Base-by-base conservation (phyloP, 2,113 vertebrate genomes). In the Eulacestoma nigropectus region DNA sequence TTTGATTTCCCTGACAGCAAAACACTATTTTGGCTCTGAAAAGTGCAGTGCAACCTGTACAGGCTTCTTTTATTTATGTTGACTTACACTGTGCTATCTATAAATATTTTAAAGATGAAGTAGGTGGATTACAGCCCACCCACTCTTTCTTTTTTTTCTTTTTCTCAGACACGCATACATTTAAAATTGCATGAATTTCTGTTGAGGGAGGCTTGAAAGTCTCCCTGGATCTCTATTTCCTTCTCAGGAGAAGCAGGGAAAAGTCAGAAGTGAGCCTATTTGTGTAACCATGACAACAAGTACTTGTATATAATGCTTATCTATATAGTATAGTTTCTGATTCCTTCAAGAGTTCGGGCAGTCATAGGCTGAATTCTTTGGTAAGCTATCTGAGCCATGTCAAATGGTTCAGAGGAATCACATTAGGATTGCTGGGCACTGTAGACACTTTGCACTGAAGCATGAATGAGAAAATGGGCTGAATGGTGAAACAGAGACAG, bases 91-190 rank as follows among this genome's bases (percentile, higher is more conserved):
- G 37, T 74, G 64, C 50, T 89, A 39, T 39, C 46, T 80, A 84
- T 96, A 96, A 96, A 93, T 96, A 95, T 92, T 96, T 95, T 70
- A 95, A 90, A 70, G 79, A 74, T 41, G 50, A 90, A 95, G 90
- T 65, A 80, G 85, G 60, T 70, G 72, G 75, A 94, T 92, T 90
- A 83, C 42, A 92, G 55, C 46, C 82, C 86, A 92, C 47, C 59
- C 50, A 59, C 22, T 33, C 26, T 29, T 47, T 56, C 49, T 65
- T 55, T 44, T 59, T 74, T 33, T 22, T 41, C 11, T 68, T 64
- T 44, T 47, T 16, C n/a, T n/a, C 27, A 37, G 26, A 63, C 13
- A 49, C 0, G 0, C 7, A 30, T 59, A 50, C 39, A 46, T 80
- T 90, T 88, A 55, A 85, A 92, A 95, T 84, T 88, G 47, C 35